These are phyloP conservation scores for Epizoanthus scotinus DNA, from an alignment of 92 coral and sea anemone genomes.

Conservation along the genomic window DNA sequence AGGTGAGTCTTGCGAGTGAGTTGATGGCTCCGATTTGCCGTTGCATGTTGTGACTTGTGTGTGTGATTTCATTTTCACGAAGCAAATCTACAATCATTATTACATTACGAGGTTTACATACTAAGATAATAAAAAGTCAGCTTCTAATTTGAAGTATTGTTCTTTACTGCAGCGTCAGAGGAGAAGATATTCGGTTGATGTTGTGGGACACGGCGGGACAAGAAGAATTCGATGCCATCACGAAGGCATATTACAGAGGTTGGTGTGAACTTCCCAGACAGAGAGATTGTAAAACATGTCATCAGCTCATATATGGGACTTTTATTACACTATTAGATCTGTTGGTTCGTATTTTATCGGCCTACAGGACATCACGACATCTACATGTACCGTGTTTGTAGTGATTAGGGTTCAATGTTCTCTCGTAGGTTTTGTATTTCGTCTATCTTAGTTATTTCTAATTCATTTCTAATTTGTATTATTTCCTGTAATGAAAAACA, in stretches of 20 bases:
- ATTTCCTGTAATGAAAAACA: no score
- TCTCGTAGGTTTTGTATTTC: no score
- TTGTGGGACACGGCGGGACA: slow-evolving; percentile 99
- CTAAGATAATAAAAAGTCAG: background rate
- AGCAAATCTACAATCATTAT: slow-evolving; percentile 1
- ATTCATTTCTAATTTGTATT: no score
- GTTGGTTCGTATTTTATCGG: no score
- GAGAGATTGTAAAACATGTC: no score
- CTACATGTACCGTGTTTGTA: no score
- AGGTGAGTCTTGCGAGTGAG: slow-evolving; percentile 63
- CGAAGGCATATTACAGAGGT: slow-evolving; percentile 99
- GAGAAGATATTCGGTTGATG: slow-evolving; percentile 94
- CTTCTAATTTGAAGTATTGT: slow-evolving; percentile 20
- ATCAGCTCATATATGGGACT: no score
- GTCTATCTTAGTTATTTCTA: no score
- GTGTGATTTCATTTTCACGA: background rate
- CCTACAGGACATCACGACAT: no score
- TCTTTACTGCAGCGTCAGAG: slow-evolving; percentile 61
- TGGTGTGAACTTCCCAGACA: background rate
- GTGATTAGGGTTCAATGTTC: no score
- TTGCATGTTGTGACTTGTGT: no score
- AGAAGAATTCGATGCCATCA: slow-evolving; percentile 99
- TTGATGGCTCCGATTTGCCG: background rate
- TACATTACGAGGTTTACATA: background rate
- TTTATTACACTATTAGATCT: no score